phyloP scores from a whole-genome alignment of 2,888 invertebrate species.

The Drosophila pegasa region DNA sequence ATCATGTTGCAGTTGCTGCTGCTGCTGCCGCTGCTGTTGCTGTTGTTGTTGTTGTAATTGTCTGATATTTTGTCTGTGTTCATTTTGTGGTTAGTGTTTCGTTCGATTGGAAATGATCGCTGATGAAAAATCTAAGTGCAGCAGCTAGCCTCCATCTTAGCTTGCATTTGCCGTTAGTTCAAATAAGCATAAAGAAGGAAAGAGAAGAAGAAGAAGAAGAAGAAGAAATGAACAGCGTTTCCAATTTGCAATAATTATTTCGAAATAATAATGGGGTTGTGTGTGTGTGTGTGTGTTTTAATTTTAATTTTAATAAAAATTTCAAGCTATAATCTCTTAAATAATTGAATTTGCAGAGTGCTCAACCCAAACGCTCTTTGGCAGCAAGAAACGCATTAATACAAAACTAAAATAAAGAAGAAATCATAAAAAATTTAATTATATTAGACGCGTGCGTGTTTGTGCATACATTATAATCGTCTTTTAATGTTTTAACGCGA shows the following conservation, averaged over 20 bases:
- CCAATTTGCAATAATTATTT: background rate
- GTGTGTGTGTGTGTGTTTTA: conserved; percentile 7
- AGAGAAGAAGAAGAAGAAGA: background rate
- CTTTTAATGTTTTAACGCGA: conserved; percentile 41
- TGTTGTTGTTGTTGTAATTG: conserved; percentile 30
- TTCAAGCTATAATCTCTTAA: background rate
- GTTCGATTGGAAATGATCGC: conserved; percentile 30
- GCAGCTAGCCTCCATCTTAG: conserved; percentile 33
- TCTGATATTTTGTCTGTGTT: conserved; percentile 46
- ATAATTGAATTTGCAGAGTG: conserved; percentile 45
- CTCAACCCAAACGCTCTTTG: conserved; percentile 42
- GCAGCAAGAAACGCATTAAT: conserved; percentile 29
- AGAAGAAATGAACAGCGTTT: background rate
- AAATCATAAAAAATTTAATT: conserved; percentile 9
- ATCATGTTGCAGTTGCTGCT: conserved; percentile 25
- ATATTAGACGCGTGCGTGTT: conserved; percentile 35
- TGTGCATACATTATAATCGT: conserved; percentile 40
- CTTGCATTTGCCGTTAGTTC: conserved; percentile 28
- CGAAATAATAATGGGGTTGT: conserved; percentile 12
- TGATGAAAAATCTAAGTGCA: conserved; percentile 26
- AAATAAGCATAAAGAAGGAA: background rate
- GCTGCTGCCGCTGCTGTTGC: conserved; percentile 23
- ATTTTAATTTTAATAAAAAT: background rate
- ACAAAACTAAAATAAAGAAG: conserved; percentile 9
- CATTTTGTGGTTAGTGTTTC: conserved; percentile 43